These are phyloP conservation scores for Drosophila ustulata DNA, from an alignment of 2,888 invertebrate genomes.

Conservation along the genomic window DNA sequence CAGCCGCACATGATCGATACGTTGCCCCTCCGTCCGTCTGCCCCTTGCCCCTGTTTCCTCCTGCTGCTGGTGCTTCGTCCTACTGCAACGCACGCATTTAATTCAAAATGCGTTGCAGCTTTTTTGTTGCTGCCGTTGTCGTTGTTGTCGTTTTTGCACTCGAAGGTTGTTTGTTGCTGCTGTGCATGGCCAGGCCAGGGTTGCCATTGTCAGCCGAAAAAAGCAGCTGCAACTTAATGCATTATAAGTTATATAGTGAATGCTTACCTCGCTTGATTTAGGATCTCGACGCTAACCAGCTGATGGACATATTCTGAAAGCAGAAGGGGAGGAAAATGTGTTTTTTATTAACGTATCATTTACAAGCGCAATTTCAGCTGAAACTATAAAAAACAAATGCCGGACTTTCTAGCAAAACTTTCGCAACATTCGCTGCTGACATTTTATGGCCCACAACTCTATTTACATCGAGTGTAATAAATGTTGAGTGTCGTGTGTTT, in stretches of 20 bases:
- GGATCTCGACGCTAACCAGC: slow-evolving; percentile 30
- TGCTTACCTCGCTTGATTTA: slow-evolving; percentile 66
- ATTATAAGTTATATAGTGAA: neutral
- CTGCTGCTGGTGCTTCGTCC: slow-evolving; percentile 38
- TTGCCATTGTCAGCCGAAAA: slow-evolving; percentile 71
- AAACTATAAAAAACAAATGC: slow-evolving; percentile 62
- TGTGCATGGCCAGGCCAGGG: slow-evolving; percentile 78
- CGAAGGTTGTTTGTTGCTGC: slow-evolving; percentile 63
- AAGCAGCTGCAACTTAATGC: slow-evolving; percentile 25
- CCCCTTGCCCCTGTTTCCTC: neutral
- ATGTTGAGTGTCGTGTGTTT: slow-evolving; percentile 4
- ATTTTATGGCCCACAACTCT: slow-evolving; percentile 40
- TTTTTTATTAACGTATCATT: slow-evolving; percentile 47
- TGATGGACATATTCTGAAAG: slow-evolving; percentile 67
- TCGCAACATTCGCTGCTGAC: slow-evolving; percentile 38
- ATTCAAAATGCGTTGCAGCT: slow-evolving; percentile 77
- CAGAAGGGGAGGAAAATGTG: neutral
- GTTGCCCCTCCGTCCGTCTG: slow-evolving; percentile 34
- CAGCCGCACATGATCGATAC: slow-evolving; percentile 82
- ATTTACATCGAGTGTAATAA: slow-evolving; percentile 39
- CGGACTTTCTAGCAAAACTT: slow-evolving; percentile 63
- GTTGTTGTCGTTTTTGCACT: slow-evolving; percentile 36
- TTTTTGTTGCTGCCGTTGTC: slow-evolving; percentile 31
- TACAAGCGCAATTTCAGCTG: slow-evolving; percentile 52
- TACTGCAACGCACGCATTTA: slow-evolving; percentile 70